Percentiles rank a stretch among this genome's conserved stretches.
Conservation (phyloP, 2,113 vertebrate species). For the Vidua chalybeata region DNA sequence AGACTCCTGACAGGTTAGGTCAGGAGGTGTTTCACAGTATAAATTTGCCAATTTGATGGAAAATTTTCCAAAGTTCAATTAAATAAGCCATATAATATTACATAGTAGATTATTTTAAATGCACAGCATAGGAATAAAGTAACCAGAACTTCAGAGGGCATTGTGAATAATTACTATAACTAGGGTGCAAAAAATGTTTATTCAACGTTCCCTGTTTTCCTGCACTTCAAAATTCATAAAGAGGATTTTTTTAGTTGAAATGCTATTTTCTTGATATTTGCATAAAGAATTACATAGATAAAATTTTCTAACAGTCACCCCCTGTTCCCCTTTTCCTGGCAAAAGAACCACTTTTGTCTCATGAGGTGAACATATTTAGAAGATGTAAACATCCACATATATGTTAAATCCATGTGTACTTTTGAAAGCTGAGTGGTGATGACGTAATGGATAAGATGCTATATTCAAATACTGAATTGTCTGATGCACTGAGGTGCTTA, state of each 20-base stretch:
- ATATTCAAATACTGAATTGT: not conserved
- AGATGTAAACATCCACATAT: not conserved
- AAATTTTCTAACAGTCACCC: not conserved
- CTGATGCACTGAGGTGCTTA: not conserved
- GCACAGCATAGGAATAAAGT: not conserved
- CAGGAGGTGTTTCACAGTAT: not conserved
- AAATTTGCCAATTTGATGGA: not conserved
- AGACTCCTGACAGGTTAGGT: not conserved
- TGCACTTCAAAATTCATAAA: not conserved
- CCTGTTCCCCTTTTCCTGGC: rapidly evolving
- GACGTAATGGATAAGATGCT: not conserved
- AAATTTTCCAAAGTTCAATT: not conserved
- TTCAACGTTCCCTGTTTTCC: not conserved
- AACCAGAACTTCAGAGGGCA: not conserved
- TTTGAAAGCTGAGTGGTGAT: not conserved
- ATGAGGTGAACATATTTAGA: not conserved
- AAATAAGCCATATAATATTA: not conserved
- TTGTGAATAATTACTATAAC: not conserved
- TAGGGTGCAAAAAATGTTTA: not conserved
- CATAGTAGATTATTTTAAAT: not conserved
- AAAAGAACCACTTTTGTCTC: not conserved
- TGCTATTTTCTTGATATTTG: not conserved
- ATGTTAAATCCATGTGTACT: not conserved
- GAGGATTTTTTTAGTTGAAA: not conserved
- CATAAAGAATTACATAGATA: not conserved